Evolutionary conservation across 2,888 invertebrate genomes (phyloP).

Genomic region (Harpalus rubripes): DNA sequence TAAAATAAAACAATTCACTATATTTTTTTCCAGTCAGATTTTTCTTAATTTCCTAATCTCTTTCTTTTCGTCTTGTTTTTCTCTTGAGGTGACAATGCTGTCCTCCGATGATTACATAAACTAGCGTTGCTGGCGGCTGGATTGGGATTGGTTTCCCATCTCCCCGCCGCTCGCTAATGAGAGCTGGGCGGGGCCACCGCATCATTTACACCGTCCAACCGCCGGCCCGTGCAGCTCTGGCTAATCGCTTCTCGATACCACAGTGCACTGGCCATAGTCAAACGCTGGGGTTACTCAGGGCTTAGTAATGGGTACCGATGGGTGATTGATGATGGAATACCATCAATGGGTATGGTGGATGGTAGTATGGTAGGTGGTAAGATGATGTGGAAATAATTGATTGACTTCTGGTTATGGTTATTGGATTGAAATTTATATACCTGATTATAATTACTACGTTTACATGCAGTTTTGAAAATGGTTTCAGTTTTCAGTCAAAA

Average conservation of each 20-base stretch:
- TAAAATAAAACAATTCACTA: too few relatives aligned
- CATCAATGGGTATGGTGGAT: conserved; percentile 56
- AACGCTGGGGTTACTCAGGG: conserved; percentile 5
- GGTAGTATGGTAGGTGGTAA: conserved; percentile 5
- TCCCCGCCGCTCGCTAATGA: conserved; percentile 51
- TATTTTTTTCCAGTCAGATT: too few relatives aligned
- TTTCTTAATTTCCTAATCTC: too few relatives aligned
- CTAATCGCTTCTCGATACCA: conserved; percentile 66
- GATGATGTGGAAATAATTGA: neutral
- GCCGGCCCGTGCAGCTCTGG: conserved; percentile 53
- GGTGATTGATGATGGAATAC: conserved; percentile 53
- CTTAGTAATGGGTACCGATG: conserved; percentile 43
- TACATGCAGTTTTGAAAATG: too few relatives aligned
- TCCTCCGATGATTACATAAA: neutral
- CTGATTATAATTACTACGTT: too few relatives aligned
- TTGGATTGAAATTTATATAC: too few relatives aligned
- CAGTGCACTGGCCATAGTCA: neutral
- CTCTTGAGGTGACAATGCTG: neutral
- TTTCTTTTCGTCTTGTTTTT: neutral
- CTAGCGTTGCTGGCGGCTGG: conserved; percentile 4
- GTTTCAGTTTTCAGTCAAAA: too few relatives aligned
- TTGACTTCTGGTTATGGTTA: too few relatives aligned
- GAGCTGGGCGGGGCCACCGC: conserved; percentile 60
- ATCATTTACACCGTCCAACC: conserved; percentile 67
- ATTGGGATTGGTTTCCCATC: conserved; percentile 62